Evolutionary conservation across 2,113 vertebrate genomes (phyloP), one percentile per base, ranked within the genome.

Genomic region (Girardinichthys multiradiatus): DNA sequence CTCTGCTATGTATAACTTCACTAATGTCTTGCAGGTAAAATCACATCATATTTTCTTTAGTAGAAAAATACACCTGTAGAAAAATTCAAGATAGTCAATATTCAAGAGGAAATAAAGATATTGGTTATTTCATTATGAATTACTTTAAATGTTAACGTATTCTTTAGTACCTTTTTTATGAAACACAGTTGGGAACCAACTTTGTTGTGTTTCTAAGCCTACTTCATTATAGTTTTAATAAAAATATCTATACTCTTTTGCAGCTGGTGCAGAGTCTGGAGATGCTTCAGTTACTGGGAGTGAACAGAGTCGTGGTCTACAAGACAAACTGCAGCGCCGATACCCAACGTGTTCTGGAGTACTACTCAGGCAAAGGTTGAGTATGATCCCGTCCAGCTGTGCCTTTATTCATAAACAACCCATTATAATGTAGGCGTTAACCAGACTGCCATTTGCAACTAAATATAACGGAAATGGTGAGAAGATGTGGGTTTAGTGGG

Each of bases 1-100:
- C 76, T 96, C 95, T 51, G 62, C 90, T 61, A 93, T 95, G 92
- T 95, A 76, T 51, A 76, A 91, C 17, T 96, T 92, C 74, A 87
- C 76, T 28, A 95, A 93, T 0, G 84, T 95, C 26, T 65, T 96
- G 72, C 90, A 93, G 86, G 86, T 87, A 68, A n/a, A 4, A 0
- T 21, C 33, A 31, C 17, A 0, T 31, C 14, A 26, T 10, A 11
- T 37, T 24, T 26, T 13, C 26, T 17, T 28, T 59, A n/a, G n/a
- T n/a, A n/a, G n/a, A n/a, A n/a, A n/a, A n/a, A n/a, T n/a, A n/a
- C n/a, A n/a, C n/a, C 35, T 12, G 13, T 8, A 2, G 13, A 37
- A 12, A 12, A 12, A 12, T 37, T 12, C 9, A 37, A 37, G 35
- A 12, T 37, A 8, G 35, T 37, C 35, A 37, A 12, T 12, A 8